Evolutionary conservation across 1,140 invertebrate species (phyloP), one percentile per base, ranked within the genome.

Genomic region (Yoshiicerus persimilis): DNA sequence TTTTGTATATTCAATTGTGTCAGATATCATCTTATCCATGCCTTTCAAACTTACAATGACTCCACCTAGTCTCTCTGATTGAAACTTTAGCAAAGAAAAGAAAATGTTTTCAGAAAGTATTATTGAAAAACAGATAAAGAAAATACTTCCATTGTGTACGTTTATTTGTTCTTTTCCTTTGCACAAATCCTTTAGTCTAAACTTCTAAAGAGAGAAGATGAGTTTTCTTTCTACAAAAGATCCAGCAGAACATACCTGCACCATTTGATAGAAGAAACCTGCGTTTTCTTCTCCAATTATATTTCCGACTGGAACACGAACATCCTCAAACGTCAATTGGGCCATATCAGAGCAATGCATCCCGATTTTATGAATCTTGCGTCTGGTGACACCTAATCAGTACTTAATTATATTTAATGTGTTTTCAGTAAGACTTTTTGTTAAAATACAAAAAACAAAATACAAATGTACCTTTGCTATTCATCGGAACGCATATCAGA

Each of bases 211-310:
- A n/a, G n/a, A n/a, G n/a, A n/a, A n/a, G n/a, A n/a, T n/a, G n/a
- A n/a, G n/a, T n/a, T n/a, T n/a, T n/a, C n/a, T n/a, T n/a, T n/a
- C n/a, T n/a, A 27, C 5, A 66, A 66, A 23, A 27, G 20, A 66
- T 6, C n/a, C 25, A 11, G 0, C 5, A 27, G 5, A 6, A 47
- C 56, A 75, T 66, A 91, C 90, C 91, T 95, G 95, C 34, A 94
- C 64, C 94, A 95, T 95, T 92, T 95, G 94, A 91, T 95, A 95
- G 0, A 93, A 92, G 90, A 95, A 95, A 1, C 94, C 94, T 90
- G 91, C 91, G 20, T 94, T 94, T 91, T 94, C 93, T 87, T 95
- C 94, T 11, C 94, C 94, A 86, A 95, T 94, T 4, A 95, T 92
- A 90, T 95, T 92, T 47, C 91, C 92, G 16, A 91, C 90, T 10